Base-by-base conservation (phyloP, 2,797 vertebrate genomes). In the Schizothorax lantsangensis region DNA sequence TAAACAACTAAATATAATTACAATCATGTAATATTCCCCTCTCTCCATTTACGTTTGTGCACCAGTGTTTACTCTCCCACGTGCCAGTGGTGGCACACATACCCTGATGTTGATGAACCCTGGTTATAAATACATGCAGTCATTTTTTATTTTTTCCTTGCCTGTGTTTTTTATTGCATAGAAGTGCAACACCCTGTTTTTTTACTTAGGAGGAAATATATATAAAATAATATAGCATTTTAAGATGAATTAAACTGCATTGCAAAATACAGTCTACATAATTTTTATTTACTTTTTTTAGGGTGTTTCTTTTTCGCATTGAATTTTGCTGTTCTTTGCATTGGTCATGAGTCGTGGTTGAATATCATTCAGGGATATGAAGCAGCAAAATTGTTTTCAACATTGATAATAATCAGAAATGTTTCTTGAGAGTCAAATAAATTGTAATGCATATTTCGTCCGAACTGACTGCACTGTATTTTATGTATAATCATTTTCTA, bases 1-100 rank as follows among this genome's bases (percentile, higher is more conserved):
- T 21, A 64, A 64, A 66, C 40, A 19, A 33, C 57, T 80, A 62
- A 80, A 80, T 47, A 47, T 80, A 80, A 45, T 80, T 47, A 66
- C 54, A 45, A 47, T 47, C 19, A 14, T 33, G 26, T 66, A 66
- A 33, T 81, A 81, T 64, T 64, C 30, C 30, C 10, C 30, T 23
- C 2, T 54, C 30, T 36, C 19, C 12, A 21, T 62, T 62, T 64
- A 14, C 14, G 2, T 26, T 17, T 74, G 72, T 47, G 38, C 26
- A 17, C 59, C 59, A 66, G 6, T 66, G 62, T 81, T 81, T 81
- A 81, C 79, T 81, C 79, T 38, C 40, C 21, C 23, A 38, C 2
- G 4, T 79, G 52, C 75, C 54, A 66, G 62, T 2, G 40, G 79
- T 47, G 40, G 12, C 14, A 33, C 40, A 21, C 79, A 81, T 33